Percentiles rank a stretch among this genome's conserved stretches.
phyloP scores from a whole-genome alignment of 2,797 vertebrate species.

The Serranus cabrilla region DNA sequence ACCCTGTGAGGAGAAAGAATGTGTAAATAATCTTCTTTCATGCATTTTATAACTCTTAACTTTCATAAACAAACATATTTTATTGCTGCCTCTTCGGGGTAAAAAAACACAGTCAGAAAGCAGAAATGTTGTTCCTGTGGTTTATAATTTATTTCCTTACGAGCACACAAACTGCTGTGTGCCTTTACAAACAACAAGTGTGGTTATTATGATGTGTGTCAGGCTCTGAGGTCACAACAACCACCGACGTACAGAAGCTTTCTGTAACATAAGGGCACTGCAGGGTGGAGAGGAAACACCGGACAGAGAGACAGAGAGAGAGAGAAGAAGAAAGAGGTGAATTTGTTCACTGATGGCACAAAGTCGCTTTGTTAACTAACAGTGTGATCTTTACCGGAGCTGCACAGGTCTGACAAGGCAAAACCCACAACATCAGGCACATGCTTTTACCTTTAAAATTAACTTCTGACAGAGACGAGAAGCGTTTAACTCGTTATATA shows the following conservation, averaged over 20 bases:
- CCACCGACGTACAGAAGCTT: not conserved
- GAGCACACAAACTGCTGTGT: constrained; percentile 21
- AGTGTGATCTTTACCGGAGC: not conserved
- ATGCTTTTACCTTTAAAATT: not conserved
- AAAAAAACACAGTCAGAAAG: not conserved
- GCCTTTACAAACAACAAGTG: constrained; percentile 27
- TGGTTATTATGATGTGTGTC: not conserved
- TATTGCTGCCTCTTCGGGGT: no score
- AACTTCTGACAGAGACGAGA: no score
- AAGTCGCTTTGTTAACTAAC: constrained; percentile 5
- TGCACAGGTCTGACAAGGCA: constrained; percentile 31
- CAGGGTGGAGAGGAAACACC: not conserved
- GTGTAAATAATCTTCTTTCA: no score
- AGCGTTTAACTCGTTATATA: no score
- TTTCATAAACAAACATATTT: not conserved
- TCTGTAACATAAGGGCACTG: constrained; percentile 49
- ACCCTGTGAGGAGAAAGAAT: no score
- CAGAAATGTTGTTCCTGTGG: constrained; percentile 11
- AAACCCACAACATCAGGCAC: constrained; percentile 40
- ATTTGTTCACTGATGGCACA: constrained; percentile 51
- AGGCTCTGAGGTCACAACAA: constrained; percentile 23
- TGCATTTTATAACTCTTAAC: no score
- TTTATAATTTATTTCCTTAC: constrained; percentile 62
- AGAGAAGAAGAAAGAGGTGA: not conserved
- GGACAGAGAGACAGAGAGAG: not conserved